Evolutionary conservation across 2,888 invertebrate genomes (phyloP).

Genomic region (Nomada goodeniana): DNA sequence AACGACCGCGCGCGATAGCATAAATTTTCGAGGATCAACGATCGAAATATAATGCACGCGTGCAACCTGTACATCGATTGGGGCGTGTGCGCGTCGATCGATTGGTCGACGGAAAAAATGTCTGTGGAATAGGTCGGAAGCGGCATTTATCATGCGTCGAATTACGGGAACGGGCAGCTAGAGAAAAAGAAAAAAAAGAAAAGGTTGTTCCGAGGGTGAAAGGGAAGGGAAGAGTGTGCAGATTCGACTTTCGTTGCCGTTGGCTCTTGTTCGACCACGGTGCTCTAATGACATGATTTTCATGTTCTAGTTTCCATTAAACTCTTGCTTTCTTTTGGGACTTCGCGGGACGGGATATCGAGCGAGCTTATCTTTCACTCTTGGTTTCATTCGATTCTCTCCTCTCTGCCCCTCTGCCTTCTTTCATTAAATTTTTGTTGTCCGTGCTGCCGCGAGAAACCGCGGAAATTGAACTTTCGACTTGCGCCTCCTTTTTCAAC

Average conservation of each 20-base stretch:
- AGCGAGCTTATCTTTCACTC: slow-evolving; percentile 44
- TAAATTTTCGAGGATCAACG: slow-evolving; percentile 36
- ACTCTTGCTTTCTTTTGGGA: slow-evolving; percentile 46
- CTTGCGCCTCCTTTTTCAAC: slow-evolving; percentile 7
- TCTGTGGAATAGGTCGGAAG: slow-evolving; percentile 10
- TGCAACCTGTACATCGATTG: neutral
- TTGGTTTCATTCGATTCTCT: slow-evolving; percentile 42
- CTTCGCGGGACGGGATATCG: slow-evolving; percentile 9
- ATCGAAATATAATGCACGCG: neutral
- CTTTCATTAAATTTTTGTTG: slow-evolving; percentile 31
- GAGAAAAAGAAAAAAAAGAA: neutral
- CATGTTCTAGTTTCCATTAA: slow-evolving; percentile 52
- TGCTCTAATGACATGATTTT: slow-evolving; percentile 48
- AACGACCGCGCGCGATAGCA: slow-evolving; percentile 32
- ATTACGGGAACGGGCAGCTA: slow-evolving; percentile 11
- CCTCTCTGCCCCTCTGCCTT: neutral
- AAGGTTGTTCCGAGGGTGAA: too few relatives aligned
- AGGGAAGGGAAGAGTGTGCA: neutral
- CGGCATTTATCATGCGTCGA: slow-evolving; percentile 38
- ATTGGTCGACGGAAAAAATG: slow-evolving; percentile 14
- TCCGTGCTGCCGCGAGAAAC: neutral
- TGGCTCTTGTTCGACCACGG: neutral
- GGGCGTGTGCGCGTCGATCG: slow-evolving; percentile 16
- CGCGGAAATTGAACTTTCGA: slow-evolving; percentile 11
- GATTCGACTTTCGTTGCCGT: slow-evolving; percentile 16